Conservation (phyloP, 1,140 invertebrate genomes). For the Lordiphosa mommai region DNA sequence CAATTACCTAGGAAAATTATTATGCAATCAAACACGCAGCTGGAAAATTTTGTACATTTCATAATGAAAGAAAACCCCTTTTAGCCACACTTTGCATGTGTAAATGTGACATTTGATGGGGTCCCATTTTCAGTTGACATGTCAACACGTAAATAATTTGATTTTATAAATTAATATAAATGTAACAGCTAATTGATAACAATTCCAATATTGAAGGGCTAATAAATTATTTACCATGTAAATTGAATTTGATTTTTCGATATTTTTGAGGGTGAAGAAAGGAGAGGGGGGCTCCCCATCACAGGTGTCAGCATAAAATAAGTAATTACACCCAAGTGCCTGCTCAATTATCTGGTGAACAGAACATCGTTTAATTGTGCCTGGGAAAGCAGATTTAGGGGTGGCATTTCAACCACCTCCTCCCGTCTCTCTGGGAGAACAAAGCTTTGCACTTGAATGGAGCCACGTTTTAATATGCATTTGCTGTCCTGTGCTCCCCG, state of each 20-base stretch:
- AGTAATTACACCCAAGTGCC: slow-evolving; percentile 79
- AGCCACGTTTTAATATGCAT: slow-evolving; percentile 29
- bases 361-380: slow-evolving; percentile 69
- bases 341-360: slow-evolving; percentile 75
- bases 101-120: slow-evolving; percentile 23
- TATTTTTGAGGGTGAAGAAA: not conserved
- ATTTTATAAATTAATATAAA: slow-evolving; percentile 25
- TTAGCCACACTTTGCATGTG: slow-evolving; percentile 49
- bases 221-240: slow-evolving; percentile 52
- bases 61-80: slow-evolving; percentile 18
- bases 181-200: slow-evolving; percentile 32
- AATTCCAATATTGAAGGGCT: slow-evolving; percentile 16
- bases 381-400: slow-evolving; percentile 17
- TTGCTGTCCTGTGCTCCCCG: slow-evolving; percentile 9
- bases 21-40: slow-evolving; percentile 73
- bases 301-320: slow-evolving; percentile 65
- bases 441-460: slow-evolving; percentile 58
- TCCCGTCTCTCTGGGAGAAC: slow-evolving; percentile 19
- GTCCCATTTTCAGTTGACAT: slow-evolving; percentile 26
- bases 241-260: slow-evolving; percentile 54
- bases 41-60: slow-evolving; percentile 19
- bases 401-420: not conserved
- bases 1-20: slow-evolving; percentile 70
- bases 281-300: not conserved
- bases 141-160: slow-evolving; percentile 55